Conservation (phyloP, 1,140 invertebrate genomes). For the Halictus rubicundus region DNA sequence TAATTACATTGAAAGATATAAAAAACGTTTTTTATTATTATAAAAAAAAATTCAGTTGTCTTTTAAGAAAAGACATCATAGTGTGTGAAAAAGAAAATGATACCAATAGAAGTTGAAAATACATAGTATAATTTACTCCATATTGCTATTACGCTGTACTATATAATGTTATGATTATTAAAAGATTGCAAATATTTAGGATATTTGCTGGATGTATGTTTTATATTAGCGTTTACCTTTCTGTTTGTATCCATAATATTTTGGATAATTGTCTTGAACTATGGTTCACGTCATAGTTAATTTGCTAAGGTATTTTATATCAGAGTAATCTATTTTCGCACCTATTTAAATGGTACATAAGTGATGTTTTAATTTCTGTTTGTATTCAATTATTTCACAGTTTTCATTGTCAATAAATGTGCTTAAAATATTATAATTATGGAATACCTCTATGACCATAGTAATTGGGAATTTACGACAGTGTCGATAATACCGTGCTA, state of each 20-base stretch:
- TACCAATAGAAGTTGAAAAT: constrained; percentile 2
- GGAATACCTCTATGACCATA: neutral
- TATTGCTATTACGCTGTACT: constrained; percentile 1
- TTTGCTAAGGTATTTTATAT: constrained; percentile 11
- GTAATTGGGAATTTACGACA: neutral
- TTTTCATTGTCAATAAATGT: neutral
- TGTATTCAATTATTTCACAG: neutral
- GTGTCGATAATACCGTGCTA: no score
- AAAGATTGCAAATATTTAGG: neutral
- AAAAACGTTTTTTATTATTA: neutral
- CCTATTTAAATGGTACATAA: neutral
- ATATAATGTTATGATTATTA: constrained; percentile 17
- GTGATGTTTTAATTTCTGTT: neutral
- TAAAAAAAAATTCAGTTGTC: neutral
- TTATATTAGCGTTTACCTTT: neutral
- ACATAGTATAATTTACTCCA: constrained; percentile 4
- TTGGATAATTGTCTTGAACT: neutral
- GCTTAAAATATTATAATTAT: neutral
- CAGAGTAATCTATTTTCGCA: constrained; percentile 9
- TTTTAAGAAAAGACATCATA: neutral
- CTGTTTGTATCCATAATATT: neutral
- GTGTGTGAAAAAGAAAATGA: neutral
- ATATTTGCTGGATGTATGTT: neutral
- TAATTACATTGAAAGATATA: neutral
- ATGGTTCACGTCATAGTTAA: neutral